Percentiles rank a stretch among this genome's conserved stretches.
Conservation (phyloP, 2,113 vertebrate genomes). For the Herpetotheres cachinnans region DNA sequence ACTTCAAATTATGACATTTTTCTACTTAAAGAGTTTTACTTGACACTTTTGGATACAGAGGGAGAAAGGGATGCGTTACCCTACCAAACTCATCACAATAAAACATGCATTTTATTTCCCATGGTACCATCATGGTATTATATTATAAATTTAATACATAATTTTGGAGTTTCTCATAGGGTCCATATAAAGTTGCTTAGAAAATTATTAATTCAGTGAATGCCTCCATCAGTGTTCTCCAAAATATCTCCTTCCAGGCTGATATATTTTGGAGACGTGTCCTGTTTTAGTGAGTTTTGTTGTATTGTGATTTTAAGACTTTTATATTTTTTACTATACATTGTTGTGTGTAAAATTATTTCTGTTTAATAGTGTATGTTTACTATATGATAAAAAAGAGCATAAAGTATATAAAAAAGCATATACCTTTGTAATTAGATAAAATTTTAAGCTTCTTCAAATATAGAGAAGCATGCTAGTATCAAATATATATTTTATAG, state of each 20-base stretch:
- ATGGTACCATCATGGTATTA: neutral
- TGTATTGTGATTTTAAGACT: neutral
- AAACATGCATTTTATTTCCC: neutral
- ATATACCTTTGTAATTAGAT: neutral
- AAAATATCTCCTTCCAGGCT: neutral
- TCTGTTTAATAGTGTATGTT: neutral
- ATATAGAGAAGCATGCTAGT: neutral
- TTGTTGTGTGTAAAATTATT: neutral
- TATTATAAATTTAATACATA: neutral
- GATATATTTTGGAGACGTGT: neutral
- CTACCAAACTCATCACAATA: neutral
- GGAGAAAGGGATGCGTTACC: fast-evolving
- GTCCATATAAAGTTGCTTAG: neutral
- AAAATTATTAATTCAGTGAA: neutral
- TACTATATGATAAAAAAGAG: neutral
- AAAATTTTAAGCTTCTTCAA: neutral
- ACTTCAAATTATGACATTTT: neutral
- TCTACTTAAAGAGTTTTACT: neutral
- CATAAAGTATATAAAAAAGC: neutral
- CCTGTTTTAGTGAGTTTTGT: neutral
- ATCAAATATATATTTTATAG: neutral
- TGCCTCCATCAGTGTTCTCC: neutral
- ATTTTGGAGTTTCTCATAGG: neutral
- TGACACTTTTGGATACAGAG: neutral
- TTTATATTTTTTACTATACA: neutral